Evolutionary conservation across 2,888 invertebrate species (phyloP).

Genomic region (Volucella inanis): DNA sequence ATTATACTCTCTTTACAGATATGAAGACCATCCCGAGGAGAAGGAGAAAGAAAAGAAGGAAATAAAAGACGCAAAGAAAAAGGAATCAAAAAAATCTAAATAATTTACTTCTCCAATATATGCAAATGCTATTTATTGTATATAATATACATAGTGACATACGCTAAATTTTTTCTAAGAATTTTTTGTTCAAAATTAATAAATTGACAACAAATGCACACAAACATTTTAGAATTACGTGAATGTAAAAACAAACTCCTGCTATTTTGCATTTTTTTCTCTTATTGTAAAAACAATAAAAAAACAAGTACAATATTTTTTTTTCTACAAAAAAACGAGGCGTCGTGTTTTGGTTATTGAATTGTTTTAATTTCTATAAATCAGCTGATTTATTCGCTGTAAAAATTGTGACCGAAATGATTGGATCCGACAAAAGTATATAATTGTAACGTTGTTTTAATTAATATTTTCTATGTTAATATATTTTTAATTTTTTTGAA

Average conservation of each 20-base stretch:
- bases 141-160: constrained; percentile 67
- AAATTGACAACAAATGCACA: constrained; percentile 60
- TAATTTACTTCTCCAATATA: constrained; percentile 76
- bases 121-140: constrained; percentile 52
- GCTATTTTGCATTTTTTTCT: constrained; percentile 46
- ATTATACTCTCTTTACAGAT: constrained; percentile 82
- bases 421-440: not conserved
- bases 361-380: not conserved
- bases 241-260: constrained; percentile 32
- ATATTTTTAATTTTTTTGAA: constrained; percentile 38
- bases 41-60: constrained; percentile 83
- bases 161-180: constrained; percentile 31
- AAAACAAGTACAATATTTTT: constrained; percentile 24
- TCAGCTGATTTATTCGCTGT: not conserved
- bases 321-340: constrained; percentile 9
- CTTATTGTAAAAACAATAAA: not conserved
- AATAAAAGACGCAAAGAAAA: constrained; percentile 80
- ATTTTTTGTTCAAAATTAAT: constrained; percentile 26
- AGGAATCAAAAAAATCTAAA: constrained; percentile 82
- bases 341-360: constrained; percentile 4
- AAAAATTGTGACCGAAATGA: not conserved
- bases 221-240: constrained; percentile 27
- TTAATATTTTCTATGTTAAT: constrained; percentile 36
- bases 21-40: constrained; percentile 87
- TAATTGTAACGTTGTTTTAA: constrained; percentile 6